Percentiles rank a stretch among this genome's conserved stretches.
Conservation (phyloP, 2,888 invertebrate genomes). For the Drosophila melanosoma region DNA sequence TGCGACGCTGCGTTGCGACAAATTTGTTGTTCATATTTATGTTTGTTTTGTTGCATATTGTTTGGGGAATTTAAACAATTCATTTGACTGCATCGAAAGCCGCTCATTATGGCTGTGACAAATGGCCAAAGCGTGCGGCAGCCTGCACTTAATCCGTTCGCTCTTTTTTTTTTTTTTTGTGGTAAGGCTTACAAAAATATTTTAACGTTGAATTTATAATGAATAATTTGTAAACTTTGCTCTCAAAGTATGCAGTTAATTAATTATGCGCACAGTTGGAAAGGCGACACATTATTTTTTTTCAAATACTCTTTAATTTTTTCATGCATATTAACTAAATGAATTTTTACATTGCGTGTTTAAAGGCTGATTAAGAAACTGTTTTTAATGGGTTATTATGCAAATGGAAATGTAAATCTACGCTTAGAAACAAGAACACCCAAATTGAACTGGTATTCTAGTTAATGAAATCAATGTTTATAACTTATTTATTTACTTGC, state of each 20-base stretch:
- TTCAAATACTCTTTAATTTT: constrained; percentile 29
- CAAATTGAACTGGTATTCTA: neutral
- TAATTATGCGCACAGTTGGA: constrained; percentile 42
- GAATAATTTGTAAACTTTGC: neutral
- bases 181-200: constrained; percentile 3
- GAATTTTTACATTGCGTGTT: constrained; percentile 31
- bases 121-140: constrained; percentile 47
- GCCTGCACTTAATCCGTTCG: constrained; percentile 51
- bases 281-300: constrained; percentile 18
- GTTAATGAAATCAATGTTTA: neutral
- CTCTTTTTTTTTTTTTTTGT: constrained; percentile 3
- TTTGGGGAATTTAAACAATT: constrained; percentile 12
- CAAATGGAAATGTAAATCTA: neutral
- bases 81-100: constrained; percentile 51
- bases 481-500: neutral
- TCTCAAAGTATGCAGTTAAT: constrained; percentile 32
- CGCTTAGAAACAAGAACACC: neutral
- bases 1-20: constrained; percentile 60
- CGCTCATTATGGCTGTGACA: constrained; percentile 52
- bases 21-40: constrained; percentile 41
- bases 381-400: constrained; percentile 5
- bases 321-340: constrained; percentile 12
- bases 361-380: neutral
- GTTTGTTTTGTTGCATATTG: constrained; percentile 6
- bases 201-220: constrained; percentile 16